These are phyloP conservation scores for Lysandra bellargus DNA, from an alignment of 2,888 invertebrate species.

Conservation along the genomic window DNA sequence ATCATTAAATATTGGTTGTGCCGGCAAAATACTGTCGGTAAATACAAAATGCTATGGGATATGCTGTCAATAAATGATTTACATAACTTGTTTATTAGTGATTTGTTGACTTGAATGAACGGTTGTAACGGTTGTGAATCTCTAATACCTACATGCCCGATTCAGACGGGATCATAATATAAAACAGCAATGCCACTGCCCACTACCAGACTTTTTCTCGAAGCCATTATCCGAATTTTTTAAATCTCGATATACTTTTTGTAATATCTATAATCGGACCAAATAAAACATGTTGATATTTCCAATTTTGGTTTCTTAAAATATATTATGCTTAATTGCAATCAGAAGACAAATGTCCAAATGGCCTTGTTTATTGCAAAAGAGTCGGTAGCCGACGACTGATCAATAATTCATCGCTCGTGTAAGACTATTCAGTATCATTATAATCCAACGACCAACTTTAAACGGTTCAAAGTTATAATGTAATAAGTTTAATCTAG, in stretches of 20 bases:
- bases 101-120: background rate
- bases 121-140: no score
- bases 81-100: background rate
- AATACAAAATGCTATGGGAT: background rate
- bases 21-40: constrained; percentile 13
- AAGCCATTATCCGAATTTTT: no score
- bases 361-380: background rate
- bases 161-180: no score
- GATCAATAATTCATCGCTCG: constrained; percentile 3
- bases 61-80: background rate
- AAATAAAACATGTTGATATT: no score
- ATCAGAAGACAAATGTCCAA: background rate
- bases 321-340: background rate
- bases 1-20: constrained; percentile 8
- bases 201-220: no score
- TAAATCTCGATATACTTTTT: no score
- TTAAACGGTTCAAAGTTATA: background rate
- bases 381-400: background rate
- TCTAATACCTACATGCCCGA: no score
- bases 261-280: no score
- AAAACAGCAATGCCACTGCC: no score
- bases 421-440: background rate
- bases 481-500: background rate
- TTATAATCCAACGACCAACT: background rate
- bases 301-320: no score